A percentile compares a stretch with the other conserved stretches of the same genome.
Evolutionary conservation across 2,113 vertebrate species (phyloP).

Genomic region (Ptyas mucosa): DNA sequence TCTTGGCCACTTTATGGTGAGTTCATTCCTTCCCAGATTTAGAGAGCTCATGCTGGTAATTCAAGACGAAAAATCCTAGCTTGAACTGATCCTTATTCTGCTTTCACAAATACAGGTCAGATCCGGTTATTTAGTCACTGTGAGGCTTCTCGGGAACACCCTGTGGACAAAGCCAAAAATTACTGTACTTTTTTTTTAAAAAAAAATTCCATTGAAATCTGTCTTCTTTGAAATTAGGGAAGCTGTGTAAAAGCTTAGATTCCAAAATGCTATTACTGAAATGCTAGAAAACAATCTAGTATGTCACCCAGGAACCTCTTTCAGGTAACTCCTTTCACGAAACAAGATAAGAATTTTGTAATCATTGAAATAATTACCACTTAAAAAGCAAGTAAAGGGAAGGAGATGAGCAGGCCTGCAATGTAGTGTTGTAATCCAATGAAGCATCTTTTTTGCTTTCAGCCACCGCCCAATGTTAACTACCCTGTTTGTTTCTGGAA

Average conservation of each 20-base stretch:
- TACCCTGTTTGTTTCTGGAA: not conserved
- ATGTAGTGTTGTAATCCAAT: too few species aligned
- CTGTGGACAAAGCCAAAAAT: conserved; percentile 60
- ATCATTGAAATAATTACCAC: not conserved
- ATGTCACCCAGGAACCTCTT: not conserved
- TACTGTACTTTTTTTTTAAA: not conserved
- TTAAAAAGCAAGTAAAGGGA: not conserved
- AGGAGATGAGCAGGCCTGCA: not conserved
- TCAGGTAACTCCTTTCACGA: not conserved
- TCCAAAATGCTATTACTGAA: not conserved
- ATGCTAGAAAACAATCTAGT: not conserved
- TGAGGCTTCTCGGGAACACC: conserved; percentile 86
- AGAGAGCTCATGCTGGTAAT: conserved; percentile 59
- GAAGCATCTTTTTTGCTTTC: not conserved
- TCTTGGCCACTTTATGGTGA: conserved; percentile 50
- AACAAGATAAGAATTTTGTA: not conserved
- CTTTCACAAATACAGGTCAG: conserved; percentile 39
- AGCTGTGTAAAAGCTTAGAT: not conserved
- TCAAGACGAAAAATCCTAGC: conserved; percentile 55
- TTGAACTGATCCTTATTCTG: conserved; percentile 32
- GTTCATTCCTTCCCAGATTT: conserved; percentile 50
- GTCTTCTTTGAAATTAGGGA: not conserved
- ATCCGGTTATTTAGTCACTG: conserved; percentile 72
- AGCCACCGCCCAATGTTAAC: not conserved
- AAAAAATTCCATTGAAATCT: not conserved